Conservation (phyloP, 2,113 vertebrate species). For the Crotalus tigris region DNA sequence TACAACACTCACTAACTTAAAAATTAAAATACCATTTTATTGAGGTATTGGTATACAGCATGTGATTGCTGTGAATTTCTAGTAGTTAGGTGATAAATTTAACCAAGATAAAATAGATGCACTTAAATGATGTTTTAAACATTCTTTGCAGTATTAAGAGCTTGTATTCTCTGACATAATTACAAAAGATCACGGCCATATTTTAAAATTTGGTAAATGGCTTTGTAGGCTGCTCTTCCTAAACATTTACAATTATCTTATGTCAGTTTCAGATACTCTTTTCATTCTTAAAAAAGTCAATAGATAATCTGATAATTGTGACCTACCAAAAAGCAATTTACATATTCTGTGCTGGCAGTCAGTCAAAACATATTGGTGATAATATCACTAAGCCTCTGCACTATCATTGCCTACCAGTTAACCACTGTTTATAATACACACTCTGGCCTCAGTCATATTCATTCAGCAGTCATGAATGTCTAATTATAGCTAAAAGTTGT, state of each 20-base stretch:
- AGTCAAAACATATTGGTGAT: background rate
- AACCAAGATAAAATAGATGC: background rate
- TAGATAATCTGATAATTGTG: slow-evolving; percentile 22
- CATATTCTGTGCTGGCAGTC: background rate
- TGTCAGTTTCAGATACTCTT: slow-evolving; percentile 44
- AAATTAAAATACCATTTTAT: background rate
- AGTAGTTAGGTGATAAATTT: background rate
- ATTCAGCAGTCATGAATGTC: background rate
- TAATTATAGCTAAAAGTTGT: background rate
- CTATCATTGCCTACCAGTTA: background rate
- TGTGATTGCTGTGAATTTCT: background rate
- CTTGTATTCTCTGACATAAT: slow-evolving; percentile 38
- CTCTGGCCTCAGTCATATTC: background rate
- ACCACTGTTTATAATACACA: background rate
- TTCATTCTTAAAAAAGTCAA: slow-evolving; percentile 16
- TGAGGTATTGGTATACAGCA: background rate
- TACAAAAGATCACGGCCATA: slow-evolving; percentile 34
- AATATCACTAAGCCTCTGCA: background rate
- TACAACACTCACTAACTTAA: background rate
- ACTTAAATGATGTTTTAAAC: background rate
- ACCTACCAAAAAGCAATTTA: background rate
- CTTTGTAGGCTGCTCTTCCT: slow-evolving; percentile 38
- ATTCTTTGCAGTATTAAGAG: background rate
- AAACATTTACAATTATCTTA: slow-evolving; percentile 47
- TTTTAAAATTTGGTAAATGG: slow-evolving; percentile 38